Percentiles rank a stretch among this genome's conserved stretches.
These are phyloP conservation scores for Argyresthia goedartella DNA, from an alignment of 2,888 invertebrate genomes.

Conservation along the genomic window DNA sequence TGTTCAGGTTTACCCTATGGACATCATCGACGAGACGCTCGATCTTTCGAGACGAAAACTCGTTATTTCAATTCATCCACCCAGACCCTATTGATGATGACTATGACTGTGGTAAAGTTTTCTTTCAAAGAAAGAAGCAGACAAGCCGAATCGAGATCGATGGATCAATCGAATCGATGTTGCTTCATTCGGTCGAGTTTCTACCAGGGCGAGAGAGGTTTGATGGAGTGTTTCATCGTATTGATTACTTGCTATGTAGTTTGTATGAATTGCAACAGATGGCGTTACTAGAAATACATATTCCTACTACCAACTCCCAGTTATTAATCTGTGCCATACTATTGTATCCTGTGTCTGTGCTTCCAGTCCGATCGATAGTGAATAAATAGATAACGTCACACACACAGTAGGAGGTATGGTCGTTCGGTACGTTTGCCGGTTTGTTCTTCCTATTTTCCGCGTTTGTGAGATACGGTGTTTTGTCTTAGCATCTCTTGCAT, in stretches of 20 bases:
- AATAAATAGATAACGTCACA: too few species aligned
- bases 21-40: too few species aligned
- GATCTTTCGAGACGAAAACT: too few species aligned
- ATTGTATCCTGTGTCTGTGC: too few species aligned
- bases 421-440: neutral
- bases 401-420: too few species aligned
- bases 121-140: conserved; percentile 8
- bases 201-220: conserved; percentile 28
- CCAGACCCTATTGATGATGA: too few species aligned
- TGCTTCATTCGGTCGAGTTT: conserved; percentile 41
- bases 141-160: conserved; percentile 20
- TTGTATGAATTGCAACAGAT: neutral
- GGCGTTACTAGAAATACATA: neutral
- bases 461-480: neutral
- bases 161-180: conserved; percentile 25
- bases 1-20: too few species aligned
- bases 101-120: neutral
- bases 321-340: too few species aligned
- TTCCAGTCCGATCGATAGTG: too few species aligned
- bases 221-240: conserved; percentile 4
- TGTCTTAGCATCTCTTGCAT: neutral
- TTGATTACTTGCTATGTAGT: neutral
- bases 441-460: neutral
- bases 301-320: too few species aligned
- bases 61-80: too few species aligned